phyloP scores from a whole-genome alignment of 2,888 invertebrate genomes.

The Celastrina argiolus region DNA sequence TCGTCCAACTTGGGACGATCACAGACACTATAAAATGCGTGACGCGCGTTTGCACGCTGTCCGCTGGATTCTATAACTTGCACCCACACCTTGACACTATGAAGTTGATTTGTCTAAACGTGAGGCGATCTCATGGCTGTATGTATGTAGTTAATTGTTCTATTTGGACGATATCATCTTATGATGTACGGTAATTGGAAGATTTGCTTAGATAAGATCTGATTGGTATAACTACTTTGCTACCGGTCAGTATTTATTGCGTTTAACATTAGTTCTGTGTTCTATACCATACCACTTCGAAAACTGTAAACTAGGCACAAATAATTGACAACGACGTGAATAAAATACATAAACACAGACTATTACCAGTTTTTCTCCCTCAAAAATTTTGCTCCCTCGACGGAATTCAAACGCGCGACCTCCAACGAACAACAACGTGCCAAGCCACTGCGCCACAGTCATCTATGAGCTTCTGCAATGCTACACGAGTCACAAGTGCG shows the following conservation, averaged over 20 bases:
- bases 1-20: not conserved
- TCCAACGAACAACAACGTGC: too few species aligned
- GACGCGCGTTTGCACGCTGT: not conserved
- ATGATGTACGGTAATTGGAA: constrained; percentile 4
- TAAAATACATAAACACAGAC: too few species aligned
- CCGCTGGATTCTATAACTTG: not conserved
- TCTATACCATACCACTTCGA: too few species aligned
- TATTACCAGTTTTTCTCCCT: too few species aligned
- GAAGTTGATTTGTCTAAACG: constrained; percentile 4
- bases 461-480: too few species aligned
- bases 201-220: not conserved
- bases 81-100: not conserved
- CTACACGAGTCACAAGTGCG: too few species aligned
- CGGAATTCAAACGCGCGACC: too few species aligned
- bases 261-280: too few species aligned
- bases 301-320: too few species aligned
- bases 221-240: not conserved
- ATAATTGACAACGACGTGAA: too few species aligned
- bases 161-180: constrained; percentile 1
- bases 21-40: not conserved
- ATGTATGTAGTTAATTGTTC: not conserved
- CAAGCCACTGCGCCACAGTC: too few species aligned
- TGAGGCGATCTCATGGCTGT: not conserved
- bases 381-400: too few species aligned
- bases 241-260: not conserved